These are phyloP conservation scores for Villa cingulata DNA, from an alignment of 2,888 invertebrate species.

Conservation along the genomic window DNA sequence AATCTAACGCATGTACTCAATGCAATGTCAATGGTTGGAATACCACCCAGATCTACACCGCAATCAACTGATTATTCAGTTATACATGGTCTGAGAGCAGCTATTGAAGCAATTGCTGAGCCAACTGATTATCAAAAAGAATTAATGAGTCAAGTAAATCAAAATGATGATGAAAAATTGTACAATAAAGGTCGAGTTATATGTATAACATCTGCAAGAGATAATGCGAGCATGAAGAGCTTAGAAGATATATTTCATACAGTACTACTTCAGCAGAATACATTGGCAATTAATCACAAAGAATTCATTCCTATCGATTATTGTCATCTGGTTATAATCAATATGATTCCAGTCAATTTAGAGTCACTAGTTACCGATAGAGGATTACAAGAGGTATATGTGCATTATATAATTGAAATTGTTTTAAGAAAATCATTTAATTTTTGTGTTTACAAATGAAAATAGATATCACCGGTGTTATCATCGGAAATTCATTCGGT, in stretches of 20 bases:
- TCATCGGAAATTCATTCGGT: conserved; percentile 72
- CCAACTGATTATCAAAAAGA: conserved; percentile 61
- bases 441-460: background rate
- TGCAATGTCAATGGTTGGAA: conserved; percentile 68
- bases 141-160: conserved; percentile 25
- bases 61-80: conserved; percentile 49
- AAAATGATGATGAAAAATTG: conserved; percentile 27
- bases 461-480: conserved; percentile 52
- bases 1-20: conserved; percentile 77
- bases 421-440: background rate
- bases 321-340: conserved; percentile 81
- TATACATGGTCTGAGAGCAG: conserved; percentile 71
- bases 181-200: conserved; percentile 59
- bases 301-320: conserved; percentile 63
- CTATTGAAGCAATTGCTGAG: conserved; percentile 74
- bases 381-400: conserved; percentile 47
- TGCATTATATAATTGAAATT: background rate
- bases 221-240: conserved; percentile 73
- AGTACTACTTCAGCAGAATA: conserved; percentile 70
- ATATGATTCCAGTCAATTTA: conserved; percentile 70
- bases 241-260: conserved; percentile 77
- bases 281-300: conserved; percentile 46
- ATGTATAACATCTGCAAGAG: conserved; percentile 78
- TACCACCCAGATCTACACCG: conserved; percentile 49
- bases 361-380: conserved; percentile 65